Evolutionary conservation across 1,140 invertebrate genomes (phyloP).

Genomic region (Calephelis virginiensis): DNA sequence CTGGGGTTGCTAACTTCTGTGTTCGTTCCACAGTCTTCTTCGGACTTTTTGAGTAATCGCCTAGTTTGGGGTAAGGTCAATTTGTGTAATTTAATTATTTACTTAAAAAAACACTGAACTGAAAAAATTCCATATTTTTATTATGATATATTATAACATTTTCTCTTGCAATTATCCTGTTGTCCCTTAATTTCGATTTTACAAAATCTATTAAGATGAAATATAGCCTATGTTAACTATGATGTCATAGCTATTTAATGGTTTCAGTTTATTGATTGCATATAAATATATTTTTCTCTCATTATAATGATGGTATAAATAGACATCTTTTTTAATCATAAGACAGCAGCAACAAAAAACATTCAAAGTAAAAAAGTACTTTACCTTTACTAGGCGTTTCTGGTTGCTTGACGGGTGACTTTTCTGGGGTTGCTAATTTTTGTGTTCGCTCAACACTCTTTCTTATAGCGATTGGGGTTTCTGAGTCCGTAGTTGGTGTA

Average conservation of each 20-base stretch:
- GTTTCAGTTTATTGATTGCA: no score
- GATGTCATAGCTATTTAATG: no score
- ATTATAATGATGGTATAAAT: no score
- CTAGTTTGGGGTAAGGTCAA: background rate
- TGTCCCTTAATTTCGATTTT: no score
- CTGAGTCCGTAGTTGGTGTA: constrained; percentile 58
- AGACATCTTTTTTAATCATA: no score
- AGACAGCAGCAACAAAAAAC: background rate
- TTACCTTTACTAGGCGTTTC: constrained; percentile 35
- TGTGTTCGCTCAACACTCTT: constrained; percentile 53
- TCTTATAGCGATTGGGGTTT: constrained; percentile 39
- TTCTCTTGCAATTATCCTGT: no score
- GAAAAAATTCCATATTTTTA: no score
- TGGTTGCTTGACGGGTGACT: constrained; percentile 49
- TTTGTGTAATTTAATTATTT: background rate
- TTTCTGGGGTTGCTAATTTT: constrained; percentile 60
- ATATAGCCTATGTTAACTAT: no score
- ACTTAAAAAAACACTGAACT: background rate
- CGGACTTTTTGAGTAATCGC: constrained; percentile 1
- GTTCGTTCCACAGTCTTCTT: constrained; percentile 48
- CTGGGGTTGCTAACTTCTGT: constrained; percentile 58
- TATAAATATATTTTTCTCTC: no score
- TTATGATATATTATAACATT: no score
- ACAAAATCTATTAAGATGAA: no score
- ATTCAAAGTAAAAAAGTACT: constrained; percentile 19